These are phyloP conservation scores for Brienomyrus brachyistius DNA, from an alignment of 2,113 vertebrate species.

Conservation along the genomic window DNA sequence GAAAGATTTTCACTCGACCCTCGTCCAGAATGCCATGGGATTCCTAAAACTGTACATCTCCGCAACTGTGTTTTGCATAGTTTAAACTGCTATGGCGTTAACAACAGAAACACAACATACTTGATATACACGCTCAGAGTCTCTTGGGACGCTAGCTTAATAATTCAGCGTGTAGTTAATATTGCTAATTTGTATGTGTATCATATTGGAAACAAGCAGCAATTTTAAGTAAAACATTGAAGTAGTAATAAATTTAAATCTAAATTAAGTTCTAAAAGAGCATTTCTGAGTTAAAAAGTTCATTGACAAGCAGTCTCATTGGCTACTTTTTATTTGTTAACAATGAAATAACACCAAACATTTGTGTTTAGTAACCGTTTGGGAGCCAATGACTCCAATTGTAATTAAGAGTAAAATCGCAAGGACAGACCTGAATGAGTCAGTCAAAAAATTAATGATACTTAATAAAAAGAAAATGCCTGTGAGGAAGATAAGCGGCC, in stretches of 20 bases:
- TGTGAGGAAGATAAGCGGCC: background rate
- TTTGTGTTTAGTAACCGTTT: background rate
- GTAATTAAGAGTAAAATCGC: background rate
- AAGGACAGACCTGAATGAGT: background rate
- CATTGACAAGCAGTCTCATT: background rate
- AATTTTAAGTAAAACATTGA: background rate
- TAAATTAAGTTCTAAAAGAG: background rate
- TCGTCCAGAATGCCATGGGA: background rate
- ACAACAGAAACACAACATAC: background rate
- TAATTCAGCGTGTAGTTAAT: background rate
- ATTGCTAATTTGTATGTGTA: background rate
- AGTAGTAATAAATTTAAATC: background rate
- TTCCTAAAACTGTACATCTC: background rate
- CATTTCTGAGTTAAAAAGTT: background rate
- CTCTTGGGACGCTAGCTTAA: background rate
- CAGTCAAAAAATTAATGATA: background rate
- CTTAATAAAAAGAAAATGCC: background rate
- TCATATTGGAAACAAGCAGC: background rate
- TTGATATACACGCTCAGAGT: background rate
- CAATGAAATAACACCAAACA: background rate
- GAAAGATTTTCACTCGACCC: background rate
- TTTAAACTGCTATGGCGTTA: background rate
- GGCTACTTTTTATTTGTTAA: background rate
- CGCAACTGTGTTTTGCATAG: background rate
- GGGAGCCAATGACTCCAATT: background rate